phyloP scores from a whole-genome alignment of 1,140 invertebrate genomes.

The Cydia splendana region DNA sequence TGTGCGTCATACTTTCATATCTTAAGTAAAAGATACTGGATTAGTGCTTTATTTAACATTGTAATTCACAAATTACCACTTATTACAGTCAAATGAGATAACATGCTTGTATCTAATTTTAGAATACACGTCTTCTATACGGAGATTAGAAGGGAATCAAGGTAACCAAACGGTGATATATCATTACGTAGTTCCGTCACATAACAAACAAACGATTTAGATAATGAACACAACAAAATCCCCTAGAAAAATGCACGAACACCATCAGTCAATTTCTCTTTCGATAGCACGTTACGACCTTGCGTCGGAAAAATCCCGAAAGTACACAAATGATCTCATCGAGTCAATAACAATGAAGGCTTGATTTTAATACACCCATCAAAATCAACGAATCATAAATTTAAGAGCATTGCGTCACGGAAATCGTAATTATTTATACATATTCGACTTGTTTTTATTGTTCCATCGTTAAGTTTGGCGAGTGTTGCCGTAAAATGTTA shows the following conservation, averaged over 20 bases:
- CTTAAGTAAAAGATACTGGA: too few species aligned
- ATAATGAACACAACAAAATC: background rate
- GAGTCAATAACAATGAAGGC: slow-evolving; percentile 35
- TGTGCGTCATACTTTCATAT: too few species aligned
- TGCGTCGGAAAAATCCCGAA: background rate
- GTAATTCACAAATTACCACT: too few species aligned
- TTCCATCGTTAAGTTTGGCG: slow-evolving; percentile 46
- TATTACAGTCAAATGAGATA: background rate
- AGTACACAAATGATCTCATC: slow-evolving; percentile 31
- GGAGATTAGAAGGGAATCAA: background rate
- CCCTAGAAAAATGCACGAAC: background rate
- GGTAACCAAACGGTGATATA: slow-evolving; percentile 16
- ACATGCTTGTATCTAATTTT: background rate
- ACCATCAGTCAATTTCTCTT: slow-evolving; percentile 23
- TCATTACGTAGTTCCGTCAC: slow-evolving; percentile 3
- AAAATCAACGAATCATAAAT: slow-evolving; percentile 53
- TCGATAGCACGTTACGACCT: background rate
- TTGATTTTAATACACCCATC: slow-evolving; percentile 39
- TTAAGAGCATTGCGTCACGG: slow-evolving; percentile 49
- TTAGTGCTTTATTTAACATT: too few species aligned
- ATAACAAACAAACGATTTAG: slow-evolving; percentile 4
- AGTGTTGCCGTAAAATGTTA: slow-evolving; percentile 47
- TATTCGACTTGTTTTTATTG: slow-evolving; percentile 48
- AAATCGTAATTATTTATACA: slow-evolving; percentile 41
- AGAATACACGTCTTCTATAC: background rate